Base-by-base conservation (phyloP, 1,140 invertebrate genomes). In the Pectinophora gossypiella region DNA sequence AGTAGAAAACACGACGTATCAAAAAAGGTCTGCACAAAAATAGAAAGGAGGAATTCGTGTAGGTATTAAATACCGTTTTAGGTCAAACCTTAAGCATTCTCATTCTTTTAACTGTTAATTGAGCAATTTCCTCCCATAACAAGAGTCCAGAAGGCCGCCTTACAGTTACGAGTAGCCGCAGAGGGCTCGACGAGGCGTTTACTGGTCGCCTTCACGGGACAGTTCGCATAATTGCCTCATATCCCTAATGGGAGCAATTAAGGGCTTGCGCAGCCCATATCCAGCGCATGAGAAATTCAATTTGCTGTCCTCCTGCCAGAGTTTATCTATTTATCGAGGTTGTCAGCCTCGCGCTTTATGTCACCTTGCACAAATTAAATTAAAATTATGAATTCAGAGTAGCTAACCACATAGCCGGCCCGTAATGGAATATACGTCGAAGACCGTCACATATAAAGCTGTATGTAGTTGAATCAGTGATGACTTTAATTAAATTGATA, bases 261-360 rank as follows among this genome's bases (percentile, higher is more conserved):
- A 56, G 59, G 42, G 21, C 43, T 53, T 20, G 48, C 48, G 56
- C 27, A 51, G 47, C 60, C 52, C 55, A 64, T 68, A 68, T 69
- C 61, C 60, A 20, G 10, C 64, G 61, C 63, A 61, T 44, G 53
- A 65, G 51, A 61, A 79, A 76, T 65, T 68, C 64, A 69, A 76
- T 75, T 67, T 73, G 62, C 51, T 62, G 36, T 52, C 54, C 65
- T 46, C 52, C 65, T 63, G 55, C 67, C 66, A 71, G 56, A 63
- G 59, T 71, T 76, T 69, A 68, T 62, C 59, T 54, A 44, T 44
- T 20, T 44, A 44, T 19, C 4, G 42, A 19, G 19, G 42, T 44
- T 44, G 18, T n/a, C 2, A 4, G 15, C 1, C 36, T 15, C n/a
- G n/a, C n/a, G n/a, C n/a, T n/a, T n/a, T n/a, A n/a, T 7, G 27